phyloP scores from a whole-genome alignment of 1,140 invertebrate species.

The Drosophila bifasciata region DNA sequence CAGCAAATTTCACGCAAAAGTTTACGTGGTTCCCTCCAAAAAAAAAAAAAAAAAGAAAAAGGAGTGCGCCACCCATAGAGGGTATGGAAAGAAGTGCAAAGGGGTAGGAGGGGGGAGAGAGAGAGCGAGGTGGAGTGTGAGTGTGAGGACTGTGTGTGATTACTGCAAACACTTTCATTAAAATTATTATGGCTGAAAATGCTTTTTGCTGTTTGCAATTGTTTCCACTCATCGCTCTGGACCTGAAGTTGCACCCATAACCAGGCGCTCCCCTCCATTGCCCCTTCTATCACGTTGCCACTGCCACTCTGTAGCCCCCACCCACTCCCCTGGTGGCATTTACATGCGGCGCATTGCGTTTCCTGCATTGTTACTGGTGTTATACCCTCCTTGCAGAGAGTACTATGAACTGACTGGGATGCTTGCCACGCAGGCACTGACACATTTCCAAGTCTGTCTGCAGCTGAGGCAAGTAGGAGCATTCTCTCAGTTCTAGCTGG shows the following conservation, averaged over 20 bases:
- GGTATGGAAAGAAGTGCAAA: not conserved
- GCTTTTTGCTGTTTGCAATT: constrained; percentile 77
- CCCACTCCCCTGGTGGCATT: constrained; percentile 29
- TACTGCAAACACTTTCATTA: constrained; percentile 82
- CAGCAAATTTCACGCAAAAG: constrained; percentile 25
- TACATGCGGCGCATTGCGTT: constrained; percentile 55
- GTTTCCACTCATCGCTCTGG: constrained; percentile 62
- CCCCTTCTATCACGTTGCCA: not conserved
- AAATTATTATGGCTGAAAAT: constrained; percentile 80
- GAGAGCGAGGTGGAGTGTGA: not conserved
- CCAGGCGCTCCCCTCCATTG: not conserved
- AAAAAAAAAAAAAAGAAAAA: constrained; percentile 3
- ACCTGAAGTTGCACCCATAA: constrained; percentile 58
- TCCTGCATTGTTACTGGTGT: constrained; percentile 36
- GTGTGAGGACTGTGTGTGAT: constrained; percentile 43
- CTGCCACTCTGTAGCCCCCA: not conserved
- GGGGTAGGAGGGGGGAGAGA: not conserved
- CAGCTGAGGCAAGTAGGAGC: too few species aligned
- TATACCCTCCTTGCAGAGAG: not conserved
- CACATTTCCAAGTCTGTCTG: too few species aligned
- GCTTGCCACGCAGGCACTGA: too few species aligned
- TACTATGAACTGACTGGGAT: too few species aligned
- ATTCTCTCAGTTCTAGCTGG: too few species aligned
- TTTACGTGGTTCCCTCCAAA: constrained; percentile 14
- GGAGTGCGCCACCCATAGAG: constrained; percentile 9